Base-by-base conservation (phyloP, 2,113 vertebrate genomes). In the Ctenodactylus gundi region DNA sequence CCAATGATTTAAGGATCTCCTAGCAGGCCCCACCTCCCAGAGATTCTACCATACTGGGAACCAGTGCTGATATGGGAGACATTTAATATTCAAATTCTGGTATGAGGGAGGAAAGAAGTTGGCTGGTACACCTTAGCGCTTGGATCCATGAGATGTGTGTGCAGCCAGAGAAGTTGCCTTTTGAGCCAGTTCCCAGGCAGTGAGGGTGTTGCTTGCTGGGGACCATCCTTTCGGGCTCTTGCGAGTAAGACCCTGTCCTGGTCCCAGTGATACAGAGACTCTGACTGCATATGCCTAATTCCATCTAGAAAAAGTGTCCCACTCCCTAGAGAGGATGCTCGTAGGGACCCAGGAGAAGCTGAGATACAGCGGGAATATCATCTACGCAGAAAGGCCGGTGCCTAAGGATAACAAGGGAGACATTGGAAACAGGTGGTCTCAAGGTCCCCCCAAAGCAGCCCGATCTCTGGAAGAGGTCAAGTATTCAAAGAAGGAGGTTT, bases 91-190 rank as follows among this genome's bases (percentile, higher is more conserved):
- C 15, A n/a, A n/a, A n/a, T 4, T 39, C 21, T 6, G 31, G 17
- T 27, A 29, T 23, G 44, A 75, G 13, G 17, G 4, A 3, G 15
- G 31, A 29, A 25, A 15, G 34, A 18, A 44, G 6, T 3, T 39
- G 29, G 2, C n/a, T 34, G 34, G 13, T 10, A 4, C 21, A 25
- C 36, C 55, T 36, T 41, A 20, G 78, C 11, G 15, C 20, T 13
- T 77, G 7, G 17, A 17, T 1, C n/a, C 17, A 10, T 8, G 25
- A 0, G 29, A 1, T 21, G 25, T 64, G 2, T 23, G 25, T 18
- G 7, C 41, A 14, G 31, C 18, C 51, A 44, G 41, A 6, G 1
- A 73, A n/a, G 23, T 10, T 17, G 0, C 46, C 12, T 34, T 5
- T 55, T 57, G 44, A 53, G 6, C 34, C n/a, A 18, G 3, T 21